Conservation (phyloP, 92 coral and sea anemone genomes). For the Umimayanthus chanpuru region DNA sequence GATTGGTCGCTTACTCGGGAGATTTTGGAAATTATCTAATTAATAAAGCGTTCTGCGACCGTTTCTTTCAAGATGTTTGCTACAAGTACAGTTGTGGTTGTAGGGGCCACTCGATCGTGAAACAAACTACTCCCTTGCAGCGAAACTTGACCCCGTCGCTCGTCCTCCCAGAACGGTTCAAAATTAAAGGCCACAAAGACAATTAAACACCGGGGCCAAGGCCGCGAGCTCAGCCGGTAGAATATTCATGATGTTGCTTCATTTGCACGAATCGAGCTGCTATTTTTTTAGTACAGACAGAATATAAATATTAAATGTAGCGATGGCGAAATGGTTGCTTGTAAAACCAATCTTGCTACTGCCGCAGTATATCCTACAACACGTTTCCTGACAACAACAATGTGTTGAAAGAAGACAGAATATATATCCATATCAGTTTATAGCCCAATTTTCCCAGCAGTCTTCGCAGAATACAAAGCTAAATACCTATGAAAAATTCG, state of each 20-base stretch:
- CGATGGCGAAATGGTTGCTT: neutral
- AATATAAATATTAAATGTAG: neutral
- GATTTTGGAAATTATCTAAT: conserved; percentile 39
- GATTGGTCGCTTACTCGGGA: conserved; percentile 34
- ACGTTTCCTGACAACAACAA: conserved; percentile 2
- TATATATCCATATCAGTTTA: conserved; percentile 34
- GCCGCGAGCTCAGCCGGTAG: neutral
- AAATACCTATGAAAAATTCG: conserved; percentile 35
- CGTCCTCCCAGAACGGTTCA: neutral
- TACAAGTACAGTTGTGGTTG: neutral
- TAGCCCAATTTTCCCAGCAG: conserved; percentile 47
- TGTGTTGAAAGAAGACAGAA: conserved; percentile 44
- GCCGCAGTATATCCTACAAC: conserved; percentile 16
- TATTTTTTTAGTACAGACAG: neutral
- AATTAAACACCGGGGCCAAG: conserved; percentile 2
- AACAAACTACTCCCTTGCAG: neutral
- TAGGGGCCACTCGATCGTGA: conserved; percentile 8
- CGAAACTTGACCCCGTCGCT: conserved; percentile 21
- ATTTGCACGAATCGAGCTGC: conserved; percentile 1
- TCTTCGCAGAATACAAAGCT: conserved; percentile 41
- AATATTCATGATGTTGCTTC: conserved; percentile 5
- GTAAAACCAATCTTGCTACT: neutral
- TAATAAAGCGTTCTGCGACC: conserved; percentile 37
- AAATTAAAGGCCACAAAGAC: neutral
- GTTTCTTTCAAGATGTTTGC: conserved; percentile 32